phyloP scores from a whole-genome alignment of 2,888 invertebrate genomes.

The Harpalus rubripes region DNA sequence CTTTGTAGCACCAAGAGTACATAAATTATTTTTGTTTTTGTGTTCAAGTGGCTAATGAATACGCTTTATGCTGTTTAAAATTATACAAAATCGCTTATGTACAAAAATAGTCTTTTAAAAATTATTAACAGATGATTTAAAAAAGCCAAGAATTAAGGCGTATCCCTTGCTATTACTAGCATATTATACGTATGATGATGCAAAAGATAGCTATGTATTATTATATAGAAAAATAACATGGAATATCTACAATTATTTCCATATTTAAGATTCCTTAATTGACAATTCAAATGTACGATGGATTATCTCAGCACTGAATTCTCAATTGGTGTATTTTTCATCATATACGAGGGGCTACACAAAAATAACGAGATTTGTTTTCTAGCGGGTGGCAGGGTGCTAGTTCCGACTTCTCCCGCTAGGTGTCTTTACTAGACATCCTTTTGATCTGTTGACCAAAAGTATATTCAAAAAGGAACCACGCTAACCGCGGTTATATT shows the following conservation, averaged over 20 bases:
- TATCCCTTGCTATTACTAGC: slow-evolving; percentile 42
- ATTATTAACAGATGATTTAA: slow-evolving; percentile 34
- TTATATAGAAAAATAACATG: slow-evolving; percentile 52
- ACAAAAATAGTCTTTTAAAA: slow-evolving; percentile 53
- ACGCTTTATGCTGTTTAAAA: slow-evolving; percentile 18
- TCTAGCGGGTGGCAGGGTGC: too few species aligned
- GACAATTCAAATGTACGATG: slow-evolving; percentile 50
- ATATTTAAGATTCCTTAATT: slow-evolving; percentile 15
- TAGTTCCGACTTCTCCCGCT: too few species aligned
- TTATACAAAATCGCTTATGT: slow-evolving; percentile 40
- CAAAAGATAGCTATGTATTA: slow-evolving; percentile 7
- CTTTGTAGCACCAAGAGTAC: slow-evolving; percentile 47
- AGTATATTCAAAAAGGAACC: too few species aligned
- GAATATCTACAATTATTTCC: slow-evolving; percentile 44
- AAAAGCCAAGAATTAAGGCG: slow-evolving; percentile 37
- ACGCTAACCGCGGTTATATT: too few species aligned
- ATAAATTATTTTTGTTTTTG: slow-evolving; percentile 21
- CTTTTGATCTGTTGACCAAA: too few species aligned
- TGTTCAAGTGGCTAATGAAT: slow-evolving; percentile 54
- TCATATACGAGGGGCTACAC: too few species aligned
- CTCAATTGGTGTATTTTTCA: slow-evolving; percentile 38
- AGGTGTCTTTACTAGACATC: too few species aligned
- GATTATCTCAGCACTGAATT: slow-evolving; percentile 21
- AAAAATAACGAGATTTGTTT: too few species aligned
- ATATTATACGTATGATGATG: slow-evolving; percentile 14